Percentiles rank a stretch among this genome's conserved stretches.
phyloP scores from a whole-genome alignment of 2,888 invertebrate genomes.

The Drosophila sordidapex region DNA sequence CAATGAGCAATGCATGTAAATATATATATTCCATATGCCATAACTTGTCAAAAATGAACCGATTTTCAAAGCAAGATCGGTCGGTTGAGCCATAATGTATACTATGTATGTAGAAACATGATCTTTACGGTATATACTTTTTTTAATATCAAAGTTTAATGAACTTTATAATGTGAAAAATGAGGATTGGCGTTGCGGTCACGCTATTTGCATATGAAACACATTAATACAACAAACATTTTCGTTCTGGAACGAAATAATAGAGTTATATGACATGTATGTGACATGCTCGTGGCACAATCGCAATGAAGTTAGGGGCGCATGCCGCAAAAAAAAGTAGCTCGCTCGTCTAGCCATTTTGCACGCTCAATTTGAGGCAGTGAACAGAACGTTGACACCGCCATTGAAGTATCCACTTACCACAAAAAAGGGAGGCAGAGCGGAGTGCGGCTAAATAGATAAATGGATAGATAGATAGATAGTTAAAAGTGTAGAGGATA shows the following conservation, averaged over 20 bases:
- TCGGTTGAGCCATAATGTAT: neutral
- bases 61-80: neutral
- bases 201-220: slow-evolving; percentile 53
- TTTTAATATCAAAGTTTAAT: slow-evolving; percentile 33
- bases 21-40: neutral
- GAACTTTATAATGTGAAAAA: slow-evolving; percentile 28
- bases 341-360: slow-evolving; percentile 48
- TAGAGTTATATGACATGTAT: neutral
- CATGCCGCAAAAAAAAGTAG: slow-evolving; percentile 11
- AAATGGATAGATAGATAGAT: slow-evolving; percentile 23
- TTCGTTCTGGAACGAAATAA: slow-evolving; percentile 8
- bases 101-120: neutral
- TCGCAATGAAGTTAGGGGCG: slow-evolving; percentile 17
- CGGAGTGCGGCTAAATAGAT: neutral
- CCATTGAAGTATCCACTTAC: slow-evolving; percentile 8
- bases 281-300: slow-evolving; percentile 4
- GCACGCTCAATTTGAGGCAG: slow-evolving; percentile 76
- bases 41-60: neutral
- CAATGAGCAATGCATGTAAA: neutral
- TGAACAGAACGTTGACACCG: slow-evolving; percentile 63
- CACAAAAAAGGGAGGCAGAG: neutral
- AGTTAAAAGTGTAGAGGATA: slow-evolving; percentile 25
- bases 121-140: neutral
- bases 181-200: slow-evolving; percentile 23
- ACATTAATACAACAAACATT: slow-evolving; percentile 49